These are phyloP conservation scores for Mycetomoellerius zeteki DNA, from an alignment of 1,140 invertebrate genomes.

Conservation along the genomic window DNA sequence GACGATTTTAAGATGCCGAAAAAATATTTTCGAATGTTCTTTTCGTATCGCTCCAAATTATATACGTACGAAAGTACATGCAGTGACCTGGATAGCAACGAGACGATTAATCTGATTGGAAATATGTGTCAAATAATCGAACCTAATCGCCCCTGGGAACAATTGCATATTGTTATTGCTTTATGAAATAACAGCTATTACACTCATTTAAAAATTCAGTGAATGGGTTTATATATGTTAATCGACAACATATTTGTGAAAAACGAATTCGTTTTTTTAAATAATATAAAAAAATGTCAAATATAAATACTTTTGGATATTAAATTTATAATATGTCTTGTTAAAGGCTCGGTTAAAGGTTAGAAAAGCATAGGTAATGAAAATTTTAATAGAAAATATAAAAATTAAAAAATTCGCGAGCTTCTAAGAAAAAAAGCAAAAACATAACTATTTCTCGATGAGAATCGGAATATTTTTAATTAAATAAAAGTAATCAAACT, in stretches of 20 bases:
- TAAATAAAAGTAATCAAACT: background rate
- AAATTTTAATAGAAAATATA: background rate
- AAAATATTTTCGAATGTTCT: background rate
- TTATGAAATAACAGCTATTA: background rate
- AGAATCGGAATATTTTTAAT: background rate
- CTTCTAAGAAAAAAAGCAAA: background rate
- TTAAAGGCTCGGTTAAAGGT: background rate
- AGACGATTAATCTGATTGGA: background rate
- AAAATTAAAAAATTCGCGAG: background rate
- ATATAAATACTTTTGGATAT: background rate
- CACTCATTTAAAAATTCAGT: conserved; percentile 7
- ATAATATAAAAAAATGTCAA: background rate
- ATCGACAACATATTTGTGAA: background rate
- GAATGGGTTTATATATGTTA: background rate
- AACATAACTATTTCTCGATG: background rate
- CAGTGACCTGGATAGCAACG: background rate
- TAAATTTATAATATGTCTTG: background rate
- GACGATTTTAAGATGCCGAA: background rate
- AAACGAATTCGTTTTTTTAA: background rate
- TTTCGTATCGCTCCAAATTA: background rate
- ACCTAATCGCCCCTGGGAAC: background rate
- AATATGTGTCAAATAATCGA: conserved; percentile 1
- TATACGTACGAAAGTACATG: background rate
- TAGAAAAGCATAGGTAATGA: background rate
- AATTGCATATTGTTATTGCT: background rate